Evolutionary conservation across 2,113 vertebrate species (phyloP).

Genomic region (Proterorhinus semilunaris): DNA sequence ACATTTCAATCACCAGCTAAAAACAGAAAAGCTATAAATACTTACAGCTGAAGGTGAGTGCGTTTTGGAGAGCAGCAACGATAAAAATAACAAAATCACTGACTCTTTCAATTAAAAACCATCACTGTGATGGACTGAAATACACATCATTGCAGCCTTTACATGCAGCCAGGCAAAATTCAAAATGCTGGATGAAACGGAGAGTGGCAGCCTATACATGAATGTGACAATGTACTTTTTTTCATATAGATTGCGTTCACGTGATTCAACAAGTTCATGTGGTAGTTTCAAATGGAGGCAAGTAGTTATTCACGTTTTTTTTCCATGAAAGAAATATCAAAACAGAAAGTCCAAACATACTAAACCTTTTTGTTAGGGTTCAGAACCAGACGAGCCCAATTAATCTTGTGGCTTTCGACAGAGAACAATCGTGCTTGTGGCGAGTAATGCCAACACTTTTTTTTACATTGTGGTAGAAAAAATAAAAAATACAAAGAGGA

Average conservation of each 20-base stretch:
- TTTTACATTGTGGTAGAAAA: no score
- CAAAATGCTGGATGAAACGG: conserved; percentile 36
- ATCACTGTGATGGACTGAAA: conserved; percentile 70
- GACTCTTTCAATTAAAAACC: conserved; percentile 56
- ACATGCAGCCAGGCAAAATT: conserved; percentile 50
- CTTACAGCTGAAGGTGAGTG: conserved; percentile 40
- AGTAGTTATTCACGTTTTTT: no score
- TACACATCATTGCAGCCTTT: conserved; percentile 58
- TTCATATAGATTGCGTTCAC: conserved; percentile 7
- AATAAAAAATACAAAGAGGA: no score
- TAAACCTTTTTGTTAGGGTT: no score
- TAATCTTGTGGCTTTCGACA: no score
- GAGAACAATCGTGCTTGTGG: no score
- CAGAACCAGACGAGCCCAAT: no score
- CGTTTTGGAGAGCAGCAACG: conserved; percentile 56
- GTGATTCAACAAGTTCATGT: no score
- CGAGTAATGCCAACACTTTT: no score
- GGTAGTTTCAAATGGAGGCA: no score
- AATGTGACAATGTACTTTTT: conserved; percentile 22
- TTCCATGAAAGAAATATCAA: no score
- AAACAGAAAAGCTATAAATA: conserved; percentile 37
- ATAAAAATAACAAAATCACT: conserved; percentile 32
- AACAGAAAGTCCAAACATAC: no score
- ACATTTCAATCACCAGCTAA: conserved; percentile 42
- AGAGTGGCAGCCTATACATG: conserved; percentile 35